A percentile compares a stretch with the other conserved stretches of the same genome.
Conservation (phyloP, 2,113 vertebrate genomes). For the Phalacrocorax brasilianus region DNA sequence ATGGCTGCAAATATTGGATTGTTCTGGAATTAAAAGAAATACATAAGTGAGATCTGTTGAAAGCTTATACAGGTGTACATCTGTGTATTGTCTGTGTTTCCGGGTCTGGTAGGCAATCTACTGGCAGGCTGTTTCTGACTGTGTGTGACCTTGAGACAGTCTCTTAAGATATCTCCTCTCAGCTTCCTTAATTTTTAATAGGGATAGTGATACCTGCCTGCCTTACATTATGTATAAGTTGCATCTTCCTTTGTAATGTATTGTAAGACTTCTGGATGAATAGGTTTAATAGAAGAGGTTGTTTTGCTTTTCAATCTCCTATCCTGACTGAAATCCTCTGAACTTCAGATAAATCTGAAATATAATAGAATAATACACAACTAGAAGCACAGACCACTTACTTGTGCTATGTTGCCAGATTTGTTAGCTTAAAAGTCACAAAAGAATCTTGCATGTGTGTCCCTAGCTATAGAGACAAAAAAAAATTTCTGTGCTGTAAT, state of each 20-base stretch:
- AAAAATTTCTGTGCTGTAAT: neutral
- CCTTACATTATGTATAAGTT: neutral
- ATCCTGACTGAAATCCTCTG: neutral
- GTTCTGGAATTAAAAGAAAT: neutral
- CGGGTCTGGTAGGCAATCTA: neutral
- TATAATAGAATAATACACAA: neutral
- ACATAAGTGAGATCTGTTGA: neutral
- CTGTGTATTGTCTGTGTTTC: neutral
- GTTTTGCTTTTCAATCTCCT: neutral
- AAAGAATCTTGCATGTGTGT: neutral
- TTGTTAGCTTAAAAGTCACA: neutral
- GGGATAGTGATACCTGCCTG: neutral
- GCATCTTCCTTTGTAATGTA: neutral
- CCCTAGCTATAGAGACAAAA: neutral
- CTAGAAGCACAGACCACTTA: neutral
- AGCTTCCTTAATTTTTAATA: conserved; percentile 1
- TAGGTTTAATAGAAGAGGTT: neutral
- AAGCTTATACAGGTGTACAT: neutral
- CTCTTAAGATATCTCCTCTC: neutral
- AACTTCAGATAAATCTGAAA: neutral
- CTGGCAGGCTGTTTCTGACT: neutral
- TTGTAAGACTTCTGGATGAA: neutral
- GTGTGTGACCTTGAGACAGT: neutral
- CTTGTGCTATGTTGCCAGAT: neutral
- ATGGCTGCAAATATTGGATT: neutral